Base-by-base conservation (phyloP, 1,140 invertebrate species). In the Plodia interpunctella region DNA sequence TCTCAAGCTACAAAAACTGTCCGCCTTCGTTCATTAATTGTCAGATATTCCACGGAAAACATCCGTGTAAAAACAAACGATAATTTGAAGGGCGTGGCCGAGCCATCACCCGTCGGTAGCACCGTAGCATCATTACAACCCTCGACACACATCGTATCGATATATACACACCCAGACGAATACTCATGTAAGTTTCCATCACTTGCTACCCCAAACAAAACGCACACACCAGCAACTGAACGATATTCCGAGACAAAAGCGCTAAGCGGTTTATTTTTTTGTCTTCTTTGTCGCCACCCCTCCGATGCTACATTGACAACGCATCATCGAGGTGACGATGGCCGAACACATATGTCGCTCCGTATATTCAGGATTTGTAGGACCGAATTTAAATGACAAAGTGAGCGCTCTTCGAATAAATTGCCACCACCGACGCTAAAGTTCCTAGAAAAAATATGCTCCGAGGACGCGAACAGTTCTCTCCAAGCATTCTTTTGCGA, bases 201-300 rank as follows among this genome's bases (percentile, higher is more conserved):
- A 76, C 72, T 74, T 72, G 70, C 61, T 70, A 79, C 82, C 79
- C 82, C 64, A 44, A 44, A 44, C 72, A 68, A 32, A n/a, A 63
- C 57, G 20, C 56, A 62, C 65, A 72, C 44, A 44, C 54, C 58
- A 32, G 55, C 55, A 67, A 65, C 60, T 56, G 20, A 55, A 50
- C 68, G 65, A 74, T 78, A 83, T 74, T 74, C 67, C 73, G 69
- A 82, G 72, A 86, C 78, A 87, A 68, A 68, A 70, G 60, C 72
- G 66, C 62, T 86, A 87, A 88, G 83, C 84, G 83, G 77, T 85
- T 87, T 88, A 87, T 68, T 78, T 88, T 83, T 88, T 87, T 80
- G 74, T 80, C 69, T 80, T 62, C 76, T 77, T 81, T 83, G 74
- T 75, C 53, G 74, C 62, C 63, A 66, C 68, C 66, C 73, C 77